phyloP scores from a whole-genome alignment of 2,888 invertebrate genomes.

The Cyaniris semiargus region DNA sequence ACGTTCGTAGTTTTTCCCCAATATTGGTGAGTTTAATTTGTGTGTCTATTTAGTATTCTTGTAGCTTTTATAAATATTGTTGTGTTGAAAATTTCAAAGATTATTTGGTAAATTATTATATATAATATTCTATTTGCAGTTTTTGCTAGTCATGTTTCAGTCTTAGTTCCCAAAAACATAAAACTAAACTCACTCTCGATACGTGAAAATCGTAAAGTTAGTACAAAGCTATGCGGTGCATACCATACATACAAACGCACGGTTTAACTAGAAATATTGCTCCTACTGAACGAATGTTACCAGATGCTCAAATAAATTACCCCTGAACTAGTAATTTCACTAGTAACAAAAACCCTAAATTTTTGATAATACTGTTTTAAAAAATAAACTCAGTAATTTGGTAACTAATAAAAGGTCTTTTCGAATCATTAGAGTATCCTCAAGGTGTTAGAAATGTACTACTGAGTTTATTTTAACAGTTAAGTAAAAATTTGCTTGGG shows the following conservation, averaged over 20 bases:
- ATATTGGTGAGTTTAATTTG: too few species aligned
- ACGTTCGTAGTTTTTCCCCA: too few species aligned
- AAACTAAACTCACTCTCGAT: background rate
- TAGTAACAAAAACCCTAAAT: too few species aligned
- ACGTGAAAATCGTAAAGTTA: background rate
- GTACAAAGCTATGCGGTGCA: background rate
- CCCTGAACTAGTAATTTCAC: background rate
- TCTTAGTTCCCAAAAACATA: background rate
- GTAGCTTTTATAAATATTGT: too few species aligned
- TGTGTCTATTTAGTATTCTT: too few species aligned
- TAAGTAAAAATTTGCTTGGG: too few species aligned
- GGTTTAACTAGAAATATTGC: slow-evolving; percentile 11
- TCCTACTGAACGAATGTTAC: background rate
- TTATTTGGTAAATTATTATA: too few species aligned
- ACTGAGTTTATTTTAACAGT: too few species aligned
- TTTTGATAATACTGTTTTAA: too few species aligned
- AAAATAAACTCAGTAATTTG: background rate
- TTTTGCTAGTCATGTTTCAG: background rate
- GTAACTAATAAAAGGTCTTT: background rate
- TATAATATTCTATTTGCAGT: too few species aligned
- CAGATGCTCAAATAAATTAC: background rate
- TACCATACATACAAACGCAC: background rate
- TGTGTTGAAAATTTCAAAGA: too few species aligned
- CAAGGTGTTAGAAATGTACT: too few species aligned
- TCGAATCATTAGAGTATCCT: background rate